Percentiles rank a stretch among this genome's conserved stretches.
Evolutionary conservation across 2,888 invertebrate species (phyloP).

Genomic region (Aleiodes testaceus): DNA sequence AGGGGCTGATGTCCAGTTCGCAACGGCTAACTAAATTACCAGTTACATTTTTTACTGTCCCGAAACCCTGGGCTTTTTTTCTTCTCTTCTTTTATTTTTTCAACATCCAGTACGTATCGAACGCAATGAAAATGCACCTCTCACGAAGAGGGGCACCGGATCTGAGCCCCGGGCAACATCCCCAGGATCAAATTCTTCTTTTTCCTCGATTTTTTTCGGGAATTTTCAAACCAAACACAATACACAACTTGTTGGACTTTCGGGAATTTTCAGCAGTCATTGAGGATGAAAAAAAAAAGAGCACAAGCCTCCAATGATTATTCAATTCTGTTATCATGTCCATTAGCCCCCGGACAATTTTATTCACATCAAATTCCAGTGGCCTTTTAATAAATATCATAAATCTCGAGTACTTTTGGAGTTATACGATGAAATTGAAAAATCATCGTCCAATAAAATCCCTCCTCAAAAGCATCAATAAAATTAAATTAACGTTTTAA

Average conservation of each 20-base stretch:
- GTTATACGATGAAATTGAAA: no score
- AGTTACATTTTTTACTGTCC: constrained; percentile 72
- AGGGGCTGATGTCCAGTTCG: constrained; percentile 61
- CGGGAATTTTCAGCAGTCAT: neutral
- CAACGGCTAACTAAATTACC: constrained; percentile 72
- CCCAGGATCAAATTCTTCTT: constrained; percentile 12
- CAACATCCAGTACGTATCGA: constrained; percentile 64
- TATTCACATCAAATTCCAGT: no score
- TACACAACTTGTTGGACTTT: no score
- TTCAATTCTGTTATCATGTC: no score
- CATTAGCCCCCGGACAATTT: no score
- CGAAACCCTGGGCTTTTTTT: constrained; percentile 62
- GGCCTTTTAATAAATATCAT: no score
- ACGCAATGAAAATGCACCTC: constrained; percentile 67
- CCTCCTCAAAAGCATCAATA: neutral
- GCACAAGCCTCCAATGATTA: no score
- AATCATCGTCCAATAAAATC: no score
- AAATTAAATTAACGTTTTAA: neutral
- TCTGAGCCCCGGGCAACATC: constrained; percentile 28
- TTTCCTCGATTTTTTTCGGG: neutral
- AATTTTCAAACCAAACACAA: neutral
- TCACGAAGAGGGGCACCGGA: constrained; percentile 37
- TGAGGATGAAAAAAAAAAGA: no score
- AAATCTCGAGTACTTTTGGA: no score
- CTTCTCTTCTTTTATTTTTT: constrained; percentile 54